Conservation (phyloP, 2,797 vertebrate genomes). For the Sebastes ruberrimus region DNA sequence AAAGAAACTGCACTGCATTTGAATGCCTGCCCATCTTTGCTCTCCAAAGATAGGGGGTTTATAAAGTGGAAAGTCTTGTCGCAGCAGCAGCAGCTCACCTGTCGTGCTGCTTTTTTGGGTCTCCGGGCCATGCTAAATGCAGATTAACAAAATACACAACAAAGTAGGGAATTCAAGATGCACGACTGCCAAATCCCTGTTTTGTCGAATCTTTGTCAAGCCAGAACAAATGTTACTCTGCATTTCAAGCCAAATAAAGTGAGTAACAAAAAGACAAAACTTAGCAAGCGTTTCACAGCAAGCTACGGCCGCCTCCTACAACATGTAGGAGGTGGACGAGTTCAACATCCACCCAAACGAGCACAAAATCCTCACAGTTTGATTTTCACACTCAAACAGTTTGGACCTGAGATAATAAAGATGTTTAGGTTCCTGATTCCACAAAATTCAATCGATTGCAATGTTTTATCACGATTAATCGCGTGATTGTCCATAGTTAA, state of each 20-base stretch:
- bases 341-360: constrained; percentile 49
- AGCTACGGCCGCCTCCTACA: constrained; percentile 36
- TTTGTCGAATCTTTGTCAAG: constrained; percentile 18
- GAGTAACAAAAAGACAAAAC: constrained; percentile 32
- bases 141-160: constrained; percentile 20
- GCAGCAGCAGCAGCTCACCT: constrained; percentile 38
- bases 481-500: too few species aligned
- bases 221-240: constrained; percentile 21
- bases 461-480: too few species aligned
- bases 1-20: not conserved
- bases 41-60: not conserved
- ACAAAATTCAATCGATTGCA: not conserved
- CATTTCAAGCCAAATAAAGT: constrained; percentile 32
- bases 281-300: constrained; percentile 14
- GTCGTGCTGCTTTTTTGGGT: constrained; percentile 7
- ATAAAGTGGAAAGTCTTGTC: constrained; percentile 43
- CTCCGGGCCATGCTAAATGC: constrained; percentile 11
- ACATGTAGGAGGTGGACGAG: constrained; percentile 44
- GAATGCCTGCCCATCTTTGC: constrained; percentile 4
- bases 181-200: constrained; percentile 9
- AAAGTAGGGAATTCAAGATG: not conserved
- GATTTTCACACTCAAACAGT: constrained; percentile 17
- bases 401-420: constrained; percentile 10
- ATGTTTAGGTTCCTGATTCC: constrained; percentile 3
- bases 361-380: constrained; percentile 14